Evolutionary conservation across 2,113 vertebrate genomes (phyloP), one percentile per base, ranked within the genome.

Genomic region (Solea solea): DNA sequence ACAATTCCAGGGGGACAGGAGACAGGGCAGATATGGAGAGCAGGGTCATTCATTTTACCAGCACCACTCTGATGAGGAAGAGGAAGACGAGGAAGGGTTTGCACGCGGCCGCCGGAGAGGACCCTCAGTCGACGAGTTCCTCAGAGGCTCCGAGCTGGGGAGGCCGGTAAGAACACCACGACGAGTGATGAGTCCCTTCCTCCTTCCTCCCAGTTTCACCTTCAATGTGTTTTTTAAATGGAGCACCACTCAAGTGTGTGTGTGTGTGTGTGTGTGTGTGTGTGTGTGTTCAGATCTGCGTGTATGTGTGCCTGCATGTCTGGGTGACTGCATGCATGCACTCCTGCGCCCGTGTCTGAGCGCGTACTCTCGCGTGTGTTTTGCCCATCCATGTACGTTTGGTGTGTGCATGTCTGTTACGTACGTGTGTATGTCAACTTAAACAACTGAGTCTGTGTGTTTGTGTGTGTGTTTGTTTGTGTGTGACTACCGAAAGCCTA

Each of bases 101-200:
- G 92, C 93, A 0, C 94, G 93, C 0, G 92, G 93, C 67, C 95
- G 91, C 78, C 89, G 96, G 45, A 95, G 94, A 68, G 96, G 95
- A 10, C 92, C 95, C 2, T 98, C 97, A 0, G 96, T 99, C 0
- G 97, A 99, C 1, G 98, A 99, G 67, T 99, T 99, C 81, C 95
- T 99, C 57, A 93, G 94, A 67, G 97, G 96, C 7, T 98, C 97
- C 0, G 97, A 98, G 56, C 94, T 98, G 0, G 96, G 97, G 39
- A 95, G 96, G 87, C 98, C 94, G 92, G 97, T 98, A 88, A 90
- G 93, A 74, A 56, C 27, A 5, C 56, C 28, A 21, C 7, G 51
- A 65, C 9, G 16, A 46, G 60, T 7, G 9, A 61, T 42, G 1
- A n/a, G 15, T 58, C 52, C 44, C 49, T 42, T 40, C 1, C n/a